Evolutionary conservation across 2,888 invertebrate species (phyloP), one percentile per base, ranked within the genome.

Genomic region (Cremastinae sp.): DNA sequence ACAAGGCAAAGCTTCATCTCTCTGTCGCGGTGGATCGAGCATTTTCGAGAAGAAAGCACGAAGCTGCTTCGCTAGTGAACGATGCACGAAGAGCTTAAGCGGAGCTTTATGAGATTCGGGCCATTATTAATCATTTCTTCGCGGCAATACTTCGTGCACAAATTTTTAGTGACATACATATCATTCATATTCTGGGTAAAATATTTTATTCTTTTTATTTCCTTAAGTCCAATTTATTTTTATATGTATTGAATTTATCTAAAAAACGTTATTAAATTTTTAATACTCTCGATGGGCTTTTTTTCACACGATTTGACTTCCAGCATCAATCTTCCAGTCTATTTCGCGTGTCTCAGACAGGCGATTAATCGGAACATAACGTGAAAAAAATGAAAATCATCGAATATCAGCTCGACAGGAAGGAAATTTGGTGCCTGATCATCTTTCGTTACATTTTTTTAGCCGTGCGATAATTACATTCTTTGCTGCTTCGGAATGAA

Each of bases 91-190:
- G 71, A 84, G 86, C 86, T 86, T 83, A 84, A 84, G 81, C 83
- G 81, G 83, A 86, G 85, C 87, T 88, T 88, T 87, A 88, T 87
- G 87, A 88, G 86, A 88, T 88, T 87, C 85, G 80, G 64, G 83
- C 82, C 80, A 84, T 88, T 88, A 88, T 88, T 88, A 88, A 88
- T 88, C 88, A 88, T 87, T 86, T 82, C 81, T 81, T 79, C 79
- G 78, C 79, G 28, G 49, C 53, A 22, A 43, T 12, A 51, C 59
- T 41, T 39, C 53, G 61, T 47, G 73, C 75, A 64, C 73, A 47
- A 28, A 28, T 28, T 28, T 28, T 5, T 5, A 5, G 2, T 5
- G 28, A 28, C 28, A 5, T 28, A 28, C 2, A 28, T 28, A 28
- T 5, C 2, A 28, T 28, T 28, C 5, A 28, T 5, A 5, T 5